Evolutionary conservation across 1,140 invertebrate species (phyloP).

Genomic region (Babylonia areolata): DNA sequence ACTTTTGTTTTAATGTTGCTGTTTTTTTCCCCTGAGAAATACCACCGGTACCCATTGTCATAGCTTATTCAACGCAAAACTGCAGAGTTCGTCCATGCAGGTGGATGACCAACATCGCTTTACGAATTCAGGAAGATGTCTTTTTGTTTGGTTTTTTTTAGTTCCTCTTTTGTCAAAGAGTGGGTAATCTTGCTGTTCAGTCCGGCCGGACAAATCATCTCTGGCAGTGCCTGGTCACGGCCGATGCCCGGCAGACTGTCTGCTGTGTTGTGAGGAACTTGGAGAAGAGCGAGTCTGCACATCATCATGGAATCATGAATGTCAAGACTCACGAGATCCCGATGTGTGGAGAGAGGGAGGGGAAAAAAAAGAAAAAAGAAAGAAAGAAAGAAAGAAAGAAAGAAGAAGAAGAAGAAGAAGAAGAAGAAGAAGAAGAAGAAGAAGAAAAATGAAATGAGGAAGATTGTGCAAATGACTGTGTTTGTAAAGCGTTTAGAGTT

Average conservation of each 20-base stretch:
- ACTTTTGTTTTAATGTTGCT: too few species aligned
- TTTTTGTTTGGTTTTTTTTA: neutral
- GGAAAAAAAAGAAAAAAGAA: neutral
- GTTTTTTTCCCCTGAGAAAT: too few species aligned
- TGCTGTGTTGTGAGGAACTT: neutral
- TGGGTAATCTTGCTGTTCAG: neutral
- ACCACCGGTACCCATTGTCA: too few species aligned
- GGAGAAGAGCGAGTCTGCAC: neutral
- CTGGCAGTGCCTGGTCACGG: neutral
- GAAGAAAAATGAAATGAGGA: neutral
- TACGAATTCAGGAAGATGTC: neutral
- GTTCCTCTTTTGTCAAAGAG: neutral
- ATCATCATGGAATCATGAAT: neutral
- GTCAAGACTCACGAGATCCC: neutral
- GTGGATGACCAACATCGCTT: too few species aligned
- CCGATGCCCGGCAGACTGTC: neutral
- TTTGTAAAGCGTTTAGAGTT: too few species aligned
- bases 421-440: neutral
- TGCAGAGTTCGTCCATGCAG: too few species aligned
- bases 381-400: neutral
- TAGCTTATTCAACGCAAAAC: too few species aligned
- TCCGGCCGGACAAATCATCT: neutral
- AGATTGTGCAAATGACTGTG: neutral
- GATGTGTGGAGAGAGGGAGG: neutral
- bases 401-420: neutral